Evolutionary conservation across 2,797 vertebrate genomes (phyloP).

Genomic region (Hydrocynus forskahlii): DNA sequence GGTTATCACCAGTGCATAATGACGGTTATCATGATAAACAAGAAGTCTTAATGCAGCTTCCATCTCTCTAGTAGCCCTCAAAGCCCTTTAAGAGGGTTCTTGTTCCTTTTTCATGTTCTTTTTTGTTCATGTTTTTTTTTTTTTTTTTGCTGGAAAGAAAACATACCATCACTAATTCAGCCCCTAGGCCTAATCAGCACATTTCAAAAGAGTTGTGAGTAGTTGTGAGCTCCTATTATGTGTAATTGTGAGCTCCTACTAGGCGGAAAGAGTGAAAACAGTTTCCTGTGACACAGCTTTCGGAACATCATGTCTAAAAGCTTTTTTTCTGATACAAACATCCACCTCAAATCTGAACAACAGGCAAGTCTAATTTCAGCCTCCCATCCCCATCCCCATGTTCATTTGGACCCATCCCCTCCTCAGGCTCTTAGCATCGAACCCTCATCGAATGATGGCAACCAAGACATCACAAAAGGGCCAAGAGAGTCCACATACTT

Average conservation of each 20-base stretch:
- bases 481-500: constrained; percentile 14
- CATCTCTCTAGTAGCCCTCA: constrained; percentile 23
- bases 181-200: background rate
- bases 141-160: background rate
- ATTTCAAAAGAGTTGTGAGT: background rate
- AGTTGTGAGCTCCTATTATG: background rate
- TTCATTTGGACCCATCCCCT: background rate
- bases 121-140: background rate
- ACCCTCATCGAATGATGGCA: background rate
- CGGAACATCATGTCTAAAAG: constrained; percentile 34
- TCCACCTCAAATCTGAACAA: background rate
- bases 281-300: constrained; percentile 8
- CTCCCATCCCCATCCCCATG: background rate
- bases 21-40: constrained; percentile 32
- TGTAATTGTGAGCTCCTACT: background rate
- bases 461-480: constrained; percentile 9
- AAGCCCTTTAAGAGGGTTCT: constrained; percentile 21
- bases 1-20: constrained; percentile 4
- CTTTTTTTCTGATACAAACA: constrained; percentile 22
- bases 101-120: constrained; percentile 29
- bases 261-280: background rate
- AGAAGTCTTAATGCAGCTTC: constrained; percentile 39
- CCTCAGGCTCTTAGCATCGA: background rate
- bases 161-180: background rate
- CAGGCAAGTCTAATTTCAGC: constrained; percentile 20